These are phyloP conservation scores for Rhinoraja longicauda DNA, from an alignment of 2,797 vertebrate genomes.

Conservation along the genomic window DNA sequence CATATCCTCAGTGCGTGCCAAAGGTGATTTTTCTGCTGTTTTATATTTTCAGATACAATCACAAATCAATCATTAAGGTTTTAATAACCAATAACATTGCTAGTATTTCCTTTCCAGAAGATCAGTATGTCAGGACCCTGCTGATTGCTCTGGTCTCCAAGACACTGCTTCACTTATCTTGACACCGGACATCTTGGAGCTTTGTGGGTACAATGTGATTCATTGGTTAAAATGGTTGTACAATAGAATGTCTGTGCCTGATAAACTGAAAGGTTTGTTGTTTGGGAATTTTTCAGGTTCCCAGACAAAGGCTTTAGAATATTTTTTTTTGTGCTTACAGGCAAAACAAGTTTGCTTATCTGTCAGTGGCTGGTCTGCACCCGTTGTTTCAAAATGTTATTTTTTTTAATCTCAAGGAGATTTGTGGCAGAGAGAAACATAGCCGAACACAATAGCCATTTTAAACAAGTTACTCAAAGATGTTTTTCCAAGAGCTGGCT, in stretches of 20 bases:
- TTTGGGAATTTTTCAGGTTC: slow-evolving; percentile 33
- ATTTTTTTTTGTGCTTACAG: slow-evolving; percentile 24
- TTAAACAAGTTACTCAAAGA: background rate
- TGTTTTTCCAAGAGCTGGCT: background rate
- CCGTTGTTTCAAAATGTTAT: slow-evolving; percentile 38
- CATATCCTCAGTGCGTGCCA: background rate
- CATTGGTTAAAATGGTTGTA: slow-evolving; percentile 24
- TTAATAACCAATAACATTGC: background rate
- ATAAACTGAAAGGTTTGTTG: slow-evolving; percentile 25
- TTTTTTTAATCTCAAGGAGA: slow-evolving; percentile 32
- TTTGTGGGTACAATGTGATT: background rate
- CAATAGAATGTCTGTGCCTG: slow-evolving; percentile 28
- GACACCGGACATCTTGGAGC: background rate
- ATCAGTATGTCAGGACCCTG: background rate
- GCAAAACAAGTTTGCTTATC: slow-evolving; percentile 37
- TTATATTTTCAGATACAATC: background rate
- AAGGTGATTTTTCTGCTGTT: background rate
- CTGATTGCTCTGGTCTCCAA: background rate
- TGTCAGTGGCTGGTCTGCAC: slow-evolving; percentile 32
- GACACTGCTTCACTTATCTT: slow-evolving; percentile 31
- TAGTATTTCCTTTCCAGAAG: slow-evolving; percentile 17
- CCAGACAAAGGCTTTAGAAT: slow-evolving; percentile 36
- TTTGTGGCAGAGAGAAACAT: background rate
- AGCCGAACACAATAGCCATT: slow-evolving; percentile 10
- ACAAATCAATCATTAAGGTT: slow-evolving; percentile 34